Evolutionary conservation across 2,888 invertebrate genomes (phyloP).

Genomic region (Carcina quercana): DNA sequence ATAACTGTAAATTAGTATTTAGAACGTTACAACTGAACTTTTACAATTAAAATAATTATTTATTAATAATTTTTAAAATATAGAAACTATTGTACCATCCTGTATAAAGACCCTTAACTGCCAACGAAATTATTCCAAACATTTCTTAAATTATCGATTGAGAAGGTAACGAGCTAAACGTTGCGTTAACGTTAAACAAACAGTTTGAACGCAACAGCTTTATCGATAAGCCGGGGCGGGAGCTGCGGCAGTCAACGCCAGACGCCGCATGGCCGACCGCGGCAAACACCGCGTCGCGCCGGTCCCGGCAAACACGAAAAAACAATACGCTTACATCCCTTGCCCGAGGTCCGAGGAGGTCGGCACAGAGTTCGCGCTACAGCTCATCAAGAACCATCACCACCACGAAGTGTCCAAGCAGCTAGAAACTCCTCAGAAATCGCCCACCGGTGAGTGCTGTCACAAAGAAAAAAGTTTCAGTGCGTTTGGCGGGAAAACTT

Average conservation of each 20-base stretch:
- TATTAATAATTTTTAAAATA: too few species aligned
- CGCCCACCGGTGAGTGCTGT: slow-evolving; percentile 41
- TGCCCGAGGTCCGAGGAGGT: slow-evolving; percentile 71
- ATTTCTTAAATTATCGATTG: neutral
- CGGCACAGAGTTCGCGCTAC: slow-evolving; percentile 61
- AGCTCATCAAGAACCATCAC: slow-evolving; percentile 37
- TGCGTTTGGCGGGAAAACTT: slow-evolving; percentile 5
- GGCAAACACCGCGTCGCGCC: slow-evolving; percentile 69
- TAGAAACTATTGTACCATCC: too few species aligned
- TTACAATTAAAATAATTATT: too few species aligned
- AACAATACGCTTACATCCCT: slow-evolving; percentile 66
- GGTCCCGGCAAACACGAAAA: slow-evolving; percentile 58
- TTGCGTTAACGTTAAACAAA: slow-evolving; percentile 1
- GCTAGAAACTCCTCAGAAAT: slow-evolving; percentile 46
- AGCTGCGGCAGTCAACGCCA: slow-evolving; percentile 34
- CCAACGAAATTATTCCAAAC: too few species aligned
- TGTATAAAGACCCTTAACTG: too few species aligned
- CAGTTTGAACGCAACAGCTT: slow-evolving; percentile 9
- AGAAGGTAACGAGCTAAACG: neutral
- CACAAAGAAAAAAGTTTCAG: slow-evolving; percentile 4
- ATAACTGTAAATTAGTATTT: too few species aligned
- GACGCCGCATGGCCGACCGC: slow-evolving; percentile 71
- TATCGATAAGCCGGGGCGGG: slow-evolving; percentile 32
- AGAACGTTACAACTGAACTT: too few species aligned
- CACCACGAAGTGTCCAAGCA: slow-evolving; percentile 29